These are phyloP conservation scores for Caerostris extrusa DNA, from an alignment of 1,140 invertebrate genomes.

Conservation along the genomic window DNA sequence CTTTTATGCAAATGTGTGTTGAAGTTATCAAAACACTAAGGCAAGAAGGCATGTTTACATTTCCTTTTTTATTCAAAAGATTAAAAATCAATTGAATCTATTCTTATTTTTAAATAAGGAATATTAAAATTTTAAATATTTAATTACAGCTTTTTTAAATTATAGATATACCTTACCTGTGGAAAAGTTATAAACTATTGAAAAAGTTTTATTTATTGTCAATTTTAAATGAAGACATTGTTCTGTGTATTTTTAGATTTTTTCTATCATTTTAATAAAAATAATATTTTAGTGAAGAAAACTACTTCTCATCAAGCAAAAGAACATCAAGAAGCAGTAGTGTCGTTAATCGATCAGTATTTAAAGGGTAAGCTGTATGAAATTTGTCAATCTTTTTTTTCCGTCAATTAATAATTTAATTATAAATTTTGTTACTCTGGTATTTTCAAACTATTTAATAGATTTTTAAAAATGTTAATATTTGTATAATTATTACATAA, in stretches of 20 bases:
- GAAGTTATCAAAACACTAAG: constrained; percentile 89
- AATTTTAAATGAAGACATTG: no score
- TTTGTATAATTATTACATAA: no score
- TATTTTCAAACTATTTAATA: no score
- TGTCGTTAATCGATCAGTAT: constrained; percentile 81
- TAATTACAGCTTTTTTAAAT: no score
- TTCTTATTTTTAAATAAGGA: no score
- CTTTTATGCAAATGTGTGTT: constrained; percentile 91
- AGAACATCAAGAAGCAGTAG: constrained; percentile 81
- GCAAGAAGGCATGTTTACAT: constrained; percentile 83
- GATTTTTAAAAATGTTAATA: no score
- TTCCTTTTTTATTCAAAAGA: neutral
- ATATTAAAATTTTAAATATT: no score
- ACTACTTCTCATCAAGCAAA: constrained; percentile 79
- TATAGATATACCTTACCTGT: no score
- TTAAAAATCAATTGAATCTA: no score
- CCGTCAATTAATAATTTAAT: no score
- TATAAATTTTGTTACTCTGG: neutral
- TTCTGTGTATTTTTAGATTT: neutral
- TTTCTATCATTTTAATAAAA: neutral
- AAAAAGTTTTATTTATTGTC: no score
- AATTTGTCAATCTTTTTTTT: neutral
- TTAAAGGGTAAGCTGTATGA: constrained; percentile 81
- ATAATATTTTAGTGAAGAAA: constrained; percentile 69
- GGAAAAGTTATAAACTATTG: no score